These are phyloP conservation scores for Tragelaphus buxtoni DNA, from an alignment of 2,113 vertebrate species.

Conservation along the genomic window DNA sequence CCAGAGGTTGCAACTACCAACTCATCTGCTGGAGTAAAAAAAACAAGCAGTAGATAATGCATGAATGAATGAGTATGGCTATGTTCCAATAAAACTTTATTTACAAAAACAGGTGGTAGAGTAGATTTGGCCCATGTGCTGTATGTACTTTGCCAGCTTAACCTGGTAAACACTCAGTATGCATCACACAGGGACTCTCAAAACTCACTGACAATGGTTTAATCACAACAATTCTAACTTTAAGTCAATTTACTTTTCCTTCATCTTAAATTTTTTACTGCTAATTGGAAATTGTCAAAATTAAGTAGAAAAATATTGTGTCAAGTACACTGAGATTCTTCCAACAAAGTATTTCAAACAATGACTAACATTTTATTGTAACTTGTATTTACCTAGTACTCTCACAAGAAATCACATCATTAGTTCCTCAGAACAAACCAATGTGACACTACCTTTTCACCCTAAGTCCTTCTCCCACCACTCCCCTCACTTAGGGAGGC, in stretches of 20 bases:
- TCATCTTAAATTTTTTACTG: not conserved
- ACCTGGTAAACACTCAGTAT: not conserved
- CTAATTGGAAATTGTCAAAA: not conserved
- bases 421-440: not conserved
- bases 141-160: not conserved
- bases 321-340: not conserved
- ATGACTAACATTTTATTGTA: not conserved
- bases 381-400: not conserved
- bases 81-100: not conserved
- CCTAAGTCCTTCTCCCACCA: not conserved
- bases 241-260: not conserved
- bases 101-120: not conserved
- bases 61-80: not conserved
- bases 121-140: not conserved
- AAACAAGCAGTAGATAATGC: not conserved
- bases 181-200: not conserved
- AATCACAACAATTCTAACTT: not conserved
- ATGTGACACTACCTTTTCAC: not conserved
- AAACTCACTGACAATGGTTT: not conserved
- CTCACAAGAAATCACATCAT: not conserved
- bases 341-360: not conserved
- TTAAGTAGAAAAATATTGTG: not conserved
- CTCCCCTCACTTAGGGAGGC: not conserved
- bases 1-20: not conserved
- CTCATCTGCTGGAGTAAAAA: not conserved